A percentile compares a stretch with the other conserved stretches of the same genome.
phyloP scores from a whole-genome alignment of 1,140 invertebrate species.

The Drosophila hydei region DNA sequence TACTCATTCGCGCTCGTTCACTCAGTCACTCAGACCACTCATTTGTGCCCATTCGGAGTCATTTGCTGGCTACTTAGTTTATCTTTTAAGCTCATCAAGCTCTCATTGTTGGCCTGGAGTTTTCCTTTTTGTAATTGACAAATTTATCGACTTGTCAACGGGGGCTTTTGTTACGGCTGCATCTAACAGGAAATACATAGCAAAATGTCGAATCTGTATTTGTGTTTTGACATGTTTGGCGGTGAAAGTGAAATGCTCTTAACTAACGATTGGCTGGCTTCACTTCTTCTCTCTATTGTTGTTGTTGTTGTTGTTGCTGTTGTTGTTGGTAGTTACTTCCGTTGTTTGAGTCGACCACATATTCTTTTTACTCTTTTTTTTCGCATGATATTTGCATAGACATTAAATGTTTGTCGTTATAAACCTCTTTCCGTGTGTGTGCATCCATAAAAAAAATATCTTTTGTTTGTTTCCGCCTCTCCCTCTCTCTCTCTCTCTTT shows the following conservation, averaged over 20 bases:
- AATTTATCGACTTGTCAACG: constrained; percentile 63
- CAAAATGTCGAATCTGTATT: constrained; percentile 74
- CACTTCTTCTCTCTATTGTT: not conserved
- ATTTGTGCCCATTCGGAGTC: constrained; percentile 19
- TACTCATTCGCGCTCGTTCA: not conserved
- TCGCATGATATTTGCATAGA: constrained; percentile 56
- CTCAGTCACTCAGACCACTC: too few species aligned
- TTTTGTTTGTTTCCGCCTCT: constrained; percentile 8
- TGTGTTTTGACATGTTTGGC: constrained; percentile 81
- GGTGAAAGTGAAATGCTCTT: constrained; percentile 79
- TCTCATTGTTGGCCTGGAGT: constrained; percentile 24
- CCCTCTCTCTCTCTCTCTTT: not conserved
- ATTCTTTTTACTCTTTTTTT: constrained; percentile 38
- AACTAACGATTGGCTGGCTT: constrained; percentile 6
- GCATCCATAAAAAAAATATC: constrained; percentile 40
- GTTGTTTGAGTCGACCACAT: constrained; percentile 55
- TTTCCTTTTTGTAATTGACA: constrained; percentile 63
- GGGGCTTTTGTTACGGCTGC: constrained; percentile 51
- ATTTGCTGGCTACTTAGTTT: constrained; percentile 58
- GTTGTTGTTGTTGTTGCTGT: constrained; percentile 10
- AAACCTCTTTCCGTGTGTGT: constrained; percentile 22
- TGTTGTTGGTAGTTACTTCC: constrained; percentile 50
- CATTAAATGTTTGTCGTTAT: constrained; percentile 15
- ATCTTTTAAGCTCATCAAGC: constrained; percentile 78
- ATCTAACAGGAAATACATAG: constrained; percentile 76